Evolutionary conservation across 1,140 invertebrate species (phyloP).

Genomic region (Pinna nobilis): DNA sequence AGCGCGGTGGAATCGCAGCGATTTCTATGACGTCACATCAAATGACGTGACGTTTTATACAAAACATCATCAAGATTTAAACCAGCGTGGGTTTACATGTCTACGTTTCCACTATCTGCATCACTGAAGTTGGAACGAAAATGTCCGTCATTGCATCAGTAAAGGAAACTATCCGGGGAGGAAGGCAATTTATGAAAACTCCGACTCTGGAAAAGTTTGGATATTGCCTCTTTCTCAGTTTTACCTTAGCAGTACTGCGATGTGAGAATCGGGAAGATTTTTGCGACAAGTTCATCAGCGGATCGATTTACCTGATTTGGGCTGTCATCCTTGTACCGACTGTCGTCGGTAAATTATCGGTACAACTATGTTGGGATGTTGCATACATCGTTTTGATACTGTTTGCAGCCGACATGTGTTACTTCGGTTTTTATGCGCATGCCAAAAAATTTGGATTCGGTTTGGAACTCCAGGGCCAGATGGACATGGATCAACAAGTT

Average conservation of each 20-base stretch:
- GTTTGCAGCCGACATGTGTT: conserved; percentile 15
- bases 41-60: too few relatives aligned
- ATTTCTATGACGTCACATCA: too few relatives aligned
- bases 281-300: conserved; percentile 14
- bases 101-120: too few relatives aligned
- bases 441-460: conserved; percentile 7
- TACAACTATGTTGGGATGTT: conserved; percentile 14
- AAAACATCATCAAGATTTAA: too few relatives aligned
- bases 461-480: too few relatives aligned
- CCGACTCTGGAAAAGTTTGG: not conserved
- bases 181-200: not conserved
- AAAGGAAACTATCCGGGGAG: not conserved
- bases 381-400: not conserved
- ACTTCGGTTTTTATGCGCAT: conserved; percentile 13
- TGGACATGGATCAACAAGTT: conserved; percentile 7
- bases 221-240: conserved; percentile 3
- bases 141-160: too few relatives aligned
- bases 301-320: conserved; percentile 18
- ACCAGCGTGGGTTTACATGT: too few relatives aligned
- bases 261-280: not conserved
- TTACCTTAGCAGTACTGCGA: not conserved
- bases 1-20: too few relatives aligned
- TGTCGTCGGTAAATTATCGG: not conserved
- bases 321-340: conserved; percentile 18
- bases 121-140: too few relatives aligned